A percentile compares a stretch with the other conserved stretches of the same genome.
phyloP scores from a whole-genome alignment of 2,888 invertebrate species.

The Nemurella pictetii region DNA sequence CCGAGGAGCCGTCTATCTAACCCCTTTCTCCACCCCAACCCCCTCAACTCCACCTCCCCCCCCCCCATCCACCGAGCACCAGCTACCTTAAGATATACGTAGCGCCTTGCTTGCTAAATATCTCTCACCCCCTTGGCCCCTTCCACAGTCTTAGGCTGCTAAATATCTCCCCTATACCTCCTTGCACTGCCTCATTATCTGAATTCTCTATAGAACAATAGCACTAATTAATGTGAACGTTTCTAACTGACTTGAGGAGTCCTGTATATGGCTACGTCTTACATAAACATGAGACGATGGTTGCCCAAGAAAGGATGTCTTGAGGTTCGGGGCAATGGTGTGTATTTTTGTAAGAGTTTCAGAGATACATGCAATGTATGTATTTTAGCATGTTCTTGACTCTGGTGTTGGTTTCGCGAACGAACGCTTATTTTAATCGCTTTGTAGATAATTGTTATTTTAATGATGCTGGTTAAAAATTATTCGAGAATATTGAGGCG shows the following conservation, averaged over 20 bases:
- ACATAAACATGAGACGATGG: background rate
- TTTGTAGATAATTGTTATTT: no score
- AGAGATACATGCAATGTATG: no score
- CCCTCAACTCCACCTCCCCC: conserved; percentile 6
- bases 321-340: no score
- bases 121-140: conserved; percentile 34
- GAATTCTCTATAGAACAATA: conserved; percentile 43
- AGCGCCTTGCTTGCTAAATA: conserved; percentile 38
- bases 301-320: background rate
- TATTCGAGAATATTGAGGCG: no score
- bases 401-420: no score
- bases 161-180: conserved; percentile 36
- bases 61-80: background rate
- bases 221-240: conserved; percentile 42
- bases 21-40: conserved; percentile 30
- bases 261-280: background rate
- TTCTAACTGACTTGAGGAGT: conserved; percentile 33
- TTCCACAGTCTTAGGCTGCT: conserved; percentile 31
- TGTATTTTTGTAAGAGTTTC: no score
- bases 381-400: no score
- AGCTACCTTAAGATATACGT: conserved; percentile 23
- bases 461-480: no score
- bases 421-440: no score
- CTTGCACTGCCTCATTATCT: conserved; percentile 41
- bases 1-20: conserved; percentile 35